Base-by-base conservation (phyloP, 2,113 vertebrate genomes). In the Hippocampus abdominalis region DNA sequence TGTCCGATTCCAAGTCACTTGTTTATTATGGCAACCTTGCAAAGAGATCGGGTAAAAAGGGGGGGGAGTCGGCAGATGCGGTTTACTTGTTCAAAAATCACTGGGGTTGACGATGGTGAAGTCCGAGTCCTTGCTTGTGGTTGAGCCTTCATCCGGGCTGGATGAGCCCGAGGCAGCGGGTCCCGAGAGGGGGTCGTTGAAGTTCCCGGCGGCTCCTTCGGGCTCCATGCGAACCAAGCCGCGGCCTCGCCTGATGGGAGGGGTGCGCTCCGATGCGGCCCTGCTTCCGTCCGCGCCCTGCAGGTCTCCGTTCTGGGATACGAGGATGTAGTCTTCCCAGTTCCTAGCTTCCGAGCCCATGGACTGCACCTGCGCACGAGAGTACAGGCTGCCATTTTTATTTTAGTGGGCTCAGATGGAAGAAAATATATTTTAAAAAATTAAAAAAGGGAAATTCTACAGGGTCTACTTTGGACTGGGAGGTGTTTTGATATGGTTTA, bases 91-190 rank as follows among this genome's bases (percentile, higher is more conserved):
- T 93, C 89, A 93, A 84, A 93, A 84, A 81, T 98, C 97, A 81
- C 93, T 81, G 0, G 96, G 95, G 82, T 95, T 98, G 65, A 99
- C 97, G 13, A 98, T 98, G 84, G 95, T 96, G 78, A 99, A 99
- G 88, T 98, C 96, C 4, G 96, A 98, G 94, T 98, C 96, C 84
- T 98, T 98, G 93, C 96, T 98, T 86, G 96, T 90, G 87, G 94
- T 97, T 88, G 94, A 95, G 93, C 95, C 89, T 0, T 97, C 97
- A 60, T 96, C 95, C 0, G 96, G 94, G 82, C 96, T 98, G 87
- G 95, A 98, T 4, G 95, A 96, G 8, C 93, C 94, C 0, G 96
- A 94, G 39, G 92, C 88, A 20, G 84, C 87, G 27, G 86, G 87
- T 74, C 74, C 77, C 79, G 90, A 94, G 68, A 99, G 88, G 0